Evolutionary conservation across 2,113 vertebrate genomes (phyloP).

Genomic region (Anhinga anhinga): DNA sequence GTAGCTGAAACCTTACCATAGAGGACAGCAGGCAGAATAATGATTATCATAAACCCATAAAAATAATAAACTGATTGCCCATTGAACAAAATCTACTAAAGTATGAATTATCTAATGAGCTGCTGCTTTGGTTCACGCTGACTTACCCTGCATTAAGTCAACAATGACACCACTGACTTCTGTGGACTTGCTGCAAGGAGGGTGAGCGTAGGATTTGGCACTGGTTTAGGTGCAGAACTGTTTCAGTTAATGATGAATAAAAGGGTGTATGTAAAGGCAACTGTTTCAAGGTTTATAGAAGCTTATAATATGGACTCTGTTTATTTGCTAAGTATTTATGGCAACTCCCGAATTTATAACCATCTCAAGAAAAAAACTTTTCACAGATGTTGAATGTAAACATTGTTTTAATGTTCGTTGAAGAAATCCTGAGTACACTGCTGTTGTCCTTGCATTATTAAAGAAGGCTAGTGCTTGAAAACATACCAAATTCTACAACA

Average conservation of each 20-base stretch:
- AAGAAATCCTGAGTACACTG: background rate
- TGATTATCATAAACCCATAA: constrained; percentile 35
- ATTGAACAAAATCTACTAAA: constrained; percentile 27
- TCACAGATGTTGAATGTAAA: background rate
- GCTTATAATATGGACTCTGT: background rate
- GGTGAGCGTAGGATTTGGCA: background rate
- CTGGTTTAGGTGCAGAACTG: background rate
- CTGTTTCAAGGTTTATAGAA: background rate
- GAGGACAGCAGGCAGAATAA: constrained; percentile 57
- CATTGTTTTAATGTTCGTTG: constrained; percentile 4
- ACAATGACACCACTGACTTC: background rate
- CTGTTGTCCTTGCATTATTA: constrained; percentile 6
- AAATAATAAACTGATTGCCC: constrained; percentile 42
- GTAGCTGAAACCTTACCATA: constrained; percentile 44
- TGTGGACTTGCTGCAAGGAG: background rate
- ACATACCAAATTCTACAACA: background rate
- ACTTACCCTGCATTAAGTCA: constrained; percentile 1
- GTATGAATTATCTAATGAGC: constrained; percentile 48
- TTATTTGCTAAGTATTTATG: constrained; percentile 9
- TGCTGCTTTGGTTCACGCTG: background rate
- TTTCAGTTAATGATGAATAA: background rate
- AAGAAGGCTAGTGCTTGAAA: background rate
- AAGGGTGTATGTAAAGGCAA: background rate
- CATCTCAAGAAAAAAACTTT: constrained; percentile 5
- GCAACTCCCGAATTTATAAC: background rate